Percentiles rank a stretch among this genome's conserved stretches.
phyloP scores from a whole-genome alignment of 1,140 invertebrate genomes.

The Euschistus heros region DNA sequence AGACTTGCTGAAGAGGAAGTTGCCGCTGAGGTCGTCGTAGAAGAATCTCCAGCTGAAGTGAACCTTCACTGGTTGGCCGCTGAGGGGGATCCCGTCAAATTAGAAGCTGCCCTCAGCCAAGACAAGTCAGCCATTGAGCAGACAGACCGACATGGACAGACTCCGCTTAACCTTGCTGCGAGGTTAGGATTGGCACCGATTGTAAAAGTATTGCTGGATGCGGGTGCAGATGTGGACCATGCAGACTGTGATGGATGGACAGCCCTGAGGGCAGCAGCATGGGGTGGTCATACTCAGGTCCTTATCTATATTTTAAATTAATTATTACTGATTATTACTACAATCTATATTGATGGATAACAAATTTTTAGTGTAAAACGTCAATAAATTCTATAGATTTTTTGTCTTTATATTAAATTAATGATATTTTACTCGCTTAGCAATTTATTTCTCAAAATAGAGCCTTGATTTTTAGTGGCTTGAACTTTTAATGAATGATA shows the following conservation, averaged over 20 bases:
- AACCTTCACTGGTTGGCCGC: conserved; percentile 59
- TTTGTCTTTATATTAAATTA: too few species aligned
- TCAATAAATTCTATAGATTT: too few species aligned
- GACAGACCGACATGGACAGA: conserved; percentile 64
- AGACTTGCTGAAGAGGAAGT: conserved; percentile 21
- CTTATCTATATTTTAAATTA: conserved; percentile 30
- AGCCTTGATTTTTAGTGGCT: too few species aligned
- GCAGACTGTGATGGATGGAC: conserved; percentile 85
- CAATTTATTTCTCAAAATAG: too few species aligned
- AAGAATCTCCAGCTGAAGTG: conserved; percentile 25
- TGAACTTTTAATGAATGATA: too few species aligned
- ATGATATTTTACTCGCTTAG: too few species aligned
- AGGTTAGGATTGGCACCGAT: conserved; percentile 65
- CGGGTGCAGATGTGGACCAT: conserved; percentile 67
- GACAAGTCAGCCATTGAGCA: conserved; percentile 48
- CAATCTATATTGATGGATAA: too few species aligned
- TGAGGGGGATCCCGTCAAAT: conserved; percentile 54
- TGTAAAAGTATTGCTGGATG: conserved; percentile 56
- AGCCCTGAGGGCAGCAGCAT: conserved; percentile 73
- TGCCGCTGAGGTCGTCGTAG: conserved; percentile 9
- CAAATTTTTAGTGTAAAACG: too few species aligned
- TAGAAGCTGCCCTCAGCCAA: conserved; percentile 49
- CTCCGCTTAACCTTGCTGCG: conserved; percentile 70
- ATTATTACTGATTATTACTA: too few species aligned
- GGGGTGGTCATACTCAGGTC: conserved; percentile 84